These are phyloP conservation scores for Donacobius atricapilla DNA, from an alignment of 2,113 vertebrate genomes.

Conservation along the genomic window DNA sequence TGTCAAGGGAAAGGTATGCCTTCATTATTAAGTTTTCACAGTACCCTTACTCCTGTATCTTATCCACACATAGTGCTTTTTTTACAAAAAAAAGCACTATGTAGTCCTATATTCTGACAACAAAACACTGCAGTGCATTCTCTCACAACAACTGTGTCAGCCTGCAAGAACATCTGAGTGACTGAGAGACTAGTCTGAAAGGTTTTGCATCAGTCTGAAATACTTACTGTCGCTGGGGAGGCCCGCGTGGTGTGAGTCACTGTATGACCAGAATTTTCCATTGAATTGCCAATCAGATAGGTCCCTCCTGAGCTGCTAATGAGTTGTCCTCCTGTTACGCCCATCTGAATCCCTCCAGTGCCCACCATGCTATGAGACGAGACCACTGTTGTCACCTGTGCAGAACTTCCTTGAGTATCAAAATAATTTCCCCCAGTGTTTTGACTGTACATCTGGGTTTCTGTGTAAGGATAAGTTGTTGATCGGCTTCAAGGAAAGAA, in stretches of 20 bases:
- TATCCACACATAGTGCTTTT: neutral
- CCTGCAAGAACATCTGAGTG: neutral
- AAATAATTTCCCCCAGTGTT: conserved; percentile 84
- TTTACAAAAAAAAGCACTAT: neutral
- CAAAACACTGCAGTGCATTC: neutral
- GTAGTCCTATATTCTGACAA: neutral
- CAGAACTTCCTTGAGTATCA: conserved; percentile 83
- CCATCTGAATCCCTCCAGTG: conserved; percentile 84
- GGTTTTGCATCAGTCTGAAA: neutral
- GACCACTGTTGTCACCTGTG: conserved; percentile 83
- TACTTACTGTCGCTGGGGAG: conserved; percentile 84
- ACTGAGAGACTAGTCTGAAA: neutral
- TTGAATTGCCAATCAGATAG: conserved; percentile 82
- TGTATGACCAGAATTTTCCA: conserved; percentile 83
- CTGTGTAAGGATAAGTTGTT: conserved; percentile 84
- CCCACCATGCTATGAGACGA: conserved; percentile 85
- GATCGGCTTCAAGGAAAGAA: conserved; percentile 77
- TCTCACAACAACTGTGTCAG: neutral
- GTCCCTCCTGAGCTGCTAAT: conserved; percentile 84
- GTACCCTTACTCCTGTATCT: neutral
- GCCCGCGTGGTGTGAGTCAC: conserved; percentile 82
- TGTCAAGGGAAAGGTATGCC: neutral
- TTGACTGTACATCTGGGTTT: conserved; percentile 86
- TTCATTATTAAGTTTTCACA: neutral
- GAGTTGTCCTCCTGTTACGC: conserved; percentile 82